phyloP scores from a whole-genome alignment of 2,888 invertebrate genomes.

The Agrotis ipsilon region DNA sequence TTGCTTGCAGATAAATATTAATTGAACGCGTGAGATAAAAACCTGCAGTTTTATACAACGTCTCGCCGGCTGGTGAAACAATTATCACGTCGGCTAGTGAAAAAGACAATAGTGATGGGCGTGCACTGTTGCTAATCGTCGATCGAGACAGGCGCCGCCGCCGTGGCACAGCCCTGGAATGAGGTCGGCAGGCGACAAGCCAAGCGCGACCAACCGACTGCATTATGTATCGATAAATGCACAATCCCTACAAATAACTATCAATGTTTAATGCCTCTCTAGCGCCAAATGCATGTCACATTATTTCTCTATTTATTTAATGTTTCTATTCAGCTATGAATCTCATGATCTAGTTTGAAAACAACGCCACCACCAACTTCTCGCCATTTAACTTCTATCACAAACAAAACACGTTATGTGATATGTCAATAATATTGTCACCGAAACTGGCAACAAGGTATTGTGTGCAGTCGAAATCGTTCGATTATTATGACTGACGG shows the following conservation, averaged over 20 bases:
- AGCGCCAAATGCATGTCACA: conserved; percentile 40
- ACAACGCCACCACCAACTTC: conserved; percentile 21
- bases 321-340: conserved; percentile 43
- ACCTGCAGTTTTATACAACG: conserved; percentile 30
- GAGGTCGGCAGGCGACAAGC: conserved; percentile 80
- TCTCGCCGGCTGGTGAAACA: conserved; percentile 61
- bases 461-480: conserved; percentile 72
- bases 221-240: conserved; percentile 78
- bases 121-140: conserved; percentile 77
- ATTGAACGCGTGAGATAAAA: conserved; percentile 24
- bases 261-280: conserved; percentile 53
- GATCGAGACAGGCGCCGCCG: conserved; percentile 82
- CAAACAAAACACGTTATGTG: conserved; percentile 54
- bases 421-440: conserved; percentile 62
- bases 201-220: conserved; percentile 70
- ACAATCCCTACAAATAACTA: conserved; percentile 66
- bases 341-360: conserved; percentile 24
- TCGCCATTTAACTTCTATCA: conserved; percentile 49
- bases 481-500: conserved; percentile 74
- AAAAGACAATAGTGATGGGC: conserved; percentile 86
- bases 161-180: conserved; percentile 76
- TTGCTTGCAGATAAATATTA: conserved; percentile 28
- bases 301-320: conserved; percentile 39
- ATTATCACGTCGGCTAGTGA: conserved; percentile 68
- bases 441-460: conserved; percentile 68